phyloP scores from a whole-genome alignment of 2,888 invertebrate genomes.

The Drosophila prostipennis region DNA sequence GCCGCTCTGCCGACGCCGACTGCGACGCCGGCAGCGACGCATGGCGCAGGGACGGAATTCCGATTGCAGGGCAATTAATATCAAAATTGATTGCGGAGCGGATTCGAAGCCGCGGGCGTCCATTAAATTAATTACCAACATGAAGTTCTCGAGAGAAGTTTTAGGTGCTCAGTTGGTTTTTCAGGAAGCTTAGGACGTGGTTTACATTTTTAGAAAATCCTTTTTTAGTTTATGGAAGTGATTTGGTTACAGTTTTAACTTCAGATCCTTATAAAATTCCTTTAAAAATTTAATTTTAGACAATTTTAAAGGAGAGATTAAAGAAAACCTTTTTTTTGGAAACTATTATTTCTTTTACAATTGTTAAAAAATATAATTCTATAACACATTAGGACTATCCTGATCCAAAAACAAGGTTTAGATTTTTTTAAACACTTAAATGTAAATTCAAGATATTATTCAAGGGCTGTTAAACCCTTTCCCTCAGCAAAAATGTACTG shows the following conservation, averaged over 20 bases:
- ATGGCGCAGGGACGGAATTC: slow-evolving; percentile 41
- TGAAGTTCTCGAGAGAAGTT: background rate
- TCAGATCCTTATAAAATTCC: no score
- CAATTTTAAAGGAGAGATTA: no score
- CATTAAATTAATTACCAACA: slow-evolving; percentile 23
- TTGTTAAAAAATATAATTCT: no score
- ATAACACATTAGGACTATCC: no score
- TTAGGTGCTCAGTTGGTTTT: background rate
- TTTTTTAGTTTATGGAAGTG: background rate
- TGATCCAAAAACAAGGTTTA: no score
- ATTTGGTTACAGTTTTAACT: background rate
- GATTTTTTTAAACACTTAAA: no score
- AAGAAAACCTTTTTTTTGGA: no score
- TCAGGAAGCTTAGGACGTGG: no score
- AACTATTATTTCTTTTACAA: no score
- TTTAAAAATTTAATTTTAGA: no score
- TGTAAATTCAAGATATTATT: no score
- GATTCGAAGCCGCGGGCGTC: slow-evolving; percentile 8
- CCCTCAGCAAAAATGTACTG: background rate
- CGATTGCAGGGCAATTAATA: slow-evolving; percentile 40
- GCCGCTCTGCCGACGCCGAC: slow-evolving; percentile 30
- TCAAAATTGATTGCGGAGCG: slow-evolving; percentile 24
- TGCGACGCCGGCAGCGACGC: slow-evolving; percentile 23
- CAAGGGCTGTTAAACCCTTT: no score
- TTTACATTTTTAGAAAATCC: background rate